phyloP scores from a whole-genome alignment of 2,888 invertebrate genomes.

The Pemphredon lugubris region DNA sequence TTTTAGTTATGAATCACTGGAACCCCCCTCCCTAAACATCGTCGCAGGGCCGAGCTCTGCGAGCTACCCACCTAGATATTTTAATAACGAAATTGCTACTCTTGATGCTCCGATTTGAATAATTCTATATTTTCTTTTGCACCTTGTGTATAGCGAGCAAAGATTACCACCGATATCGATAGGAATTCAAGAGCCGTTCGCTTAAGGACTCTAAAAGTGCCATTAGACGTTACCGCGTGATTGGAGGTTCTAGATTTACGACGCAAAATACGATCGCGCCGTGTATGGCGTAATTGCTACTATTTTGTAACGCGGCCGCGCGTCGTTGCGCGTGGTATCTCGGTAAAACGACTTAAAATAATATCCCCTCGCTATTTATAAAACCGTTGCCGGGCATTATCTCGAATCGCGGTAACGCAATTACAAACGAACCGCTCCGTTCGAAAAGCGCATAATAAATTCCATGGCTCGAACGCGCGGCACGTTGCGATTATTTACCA shows the following conservation, averaged over 20 bases:
- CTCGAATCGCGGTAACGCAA: constrained; percentile 38
- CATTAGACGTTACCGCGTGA: constrained; percentile 34
- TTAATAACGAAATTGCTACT: not conserved
- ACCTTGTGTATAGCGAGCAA: too few species aligned
- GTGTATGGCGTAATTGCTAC: constrained; percentile 48
- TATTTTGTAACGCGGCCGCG: constrained; percentile 40
- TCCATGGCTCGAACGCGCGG: not conserved
- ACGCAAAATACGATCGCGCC: constrained; percentile 47
- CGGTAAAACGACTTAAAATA: constrained; percentile 38
- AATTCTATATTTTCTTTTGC: too few species aligned
- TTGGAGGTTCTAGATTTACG: constrained; percentile 29
- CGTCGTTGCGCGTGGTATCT: constrained; percentile 30
- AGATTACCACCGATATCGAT: too few species aligned
- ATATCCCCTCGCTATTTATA: constrained; percentile 46
- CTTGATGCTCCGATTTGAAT: too few species aligned
- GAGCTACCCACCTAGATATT: too few species aligned
- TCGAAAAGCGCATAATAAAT: constrained; percentile 28
- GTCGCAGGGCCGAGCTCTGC: too few species aligned
- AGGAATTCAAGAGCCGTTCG: too few species aligned
- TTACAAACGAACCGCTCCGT: constrained; percentile 19
- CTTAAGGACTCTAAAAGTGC: constrained; percentile 9
- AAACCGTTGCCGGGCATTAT: constrained; percentile 33
- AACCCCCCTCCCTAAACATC: not conserved
- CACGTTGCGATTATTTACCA: not conserved
- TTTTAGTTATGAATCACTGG: constrained; percentile 25